Conservation (phyloP, 2,113 vertebrate genomes). For the Megaptera novaeangliae region DNA sequence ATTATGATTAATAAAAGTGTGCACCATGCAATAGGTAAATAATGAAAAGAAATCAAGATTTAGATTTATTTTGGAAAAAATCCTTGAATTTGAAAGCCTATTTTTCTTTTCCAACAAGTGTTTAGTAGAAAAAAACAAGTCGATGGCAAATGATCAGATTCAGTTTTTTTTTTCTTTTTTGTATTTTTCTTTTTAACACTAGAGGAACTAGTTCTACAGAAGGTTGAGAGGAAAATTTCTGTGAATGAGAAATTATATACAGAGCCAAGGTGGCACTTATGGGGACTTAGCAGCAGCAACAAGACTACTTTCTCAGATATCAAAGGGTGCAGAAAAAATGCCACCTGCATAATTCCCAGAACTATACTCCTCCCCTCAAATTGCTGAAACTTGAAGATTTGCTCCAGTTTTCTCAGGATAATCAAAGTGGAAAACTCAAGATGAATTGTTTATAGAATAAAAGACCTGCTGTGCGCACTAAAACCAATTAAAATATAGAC, state of each 20-base stretch:
- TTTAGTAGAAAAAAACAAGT: not conserved
- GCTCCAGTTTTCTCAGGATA: not conserved
- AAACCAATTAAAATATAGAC: not conserved
- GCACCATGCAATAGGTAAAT: not conserved
- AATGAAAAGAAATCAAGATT: not conserved
- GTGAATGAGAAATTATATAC: not conserved
- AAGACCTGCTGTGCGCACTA: not conserved
- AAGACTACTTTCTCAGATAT: not conserved
- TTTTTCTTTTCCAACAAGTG: not conserved
- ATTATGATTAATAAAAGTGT: not conserved
- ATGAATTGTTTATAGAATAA: not conserved
- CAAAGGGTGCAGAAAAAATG: not conserved
- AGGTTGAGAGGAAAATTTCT: not conserved
- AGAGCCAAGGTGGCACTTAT: not conserved
- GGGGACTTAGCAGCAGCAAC: not conserved
- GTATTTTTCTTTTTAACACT: not conserved
- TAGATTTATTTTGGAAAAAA: not conserved
- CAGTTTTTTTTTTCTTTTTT: not conserved
- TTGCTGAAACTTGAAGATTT: not conserved
- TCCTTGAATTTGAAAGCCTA: not conserved
- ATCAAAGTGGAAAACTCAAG: not conserved
- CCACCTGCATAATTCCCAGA: not conserved
- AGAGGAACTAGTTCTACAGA: not conserved
- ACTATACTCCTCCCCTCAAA: not conserved
- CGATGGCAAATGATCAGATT: not conserved